A percentile compares a stretch with the other conserved stretches of the same genome.
Evolutionary conservation across 2,113 vertebrate species (phyloP).

Genomic region (Podarcis cretensis): DNA sequence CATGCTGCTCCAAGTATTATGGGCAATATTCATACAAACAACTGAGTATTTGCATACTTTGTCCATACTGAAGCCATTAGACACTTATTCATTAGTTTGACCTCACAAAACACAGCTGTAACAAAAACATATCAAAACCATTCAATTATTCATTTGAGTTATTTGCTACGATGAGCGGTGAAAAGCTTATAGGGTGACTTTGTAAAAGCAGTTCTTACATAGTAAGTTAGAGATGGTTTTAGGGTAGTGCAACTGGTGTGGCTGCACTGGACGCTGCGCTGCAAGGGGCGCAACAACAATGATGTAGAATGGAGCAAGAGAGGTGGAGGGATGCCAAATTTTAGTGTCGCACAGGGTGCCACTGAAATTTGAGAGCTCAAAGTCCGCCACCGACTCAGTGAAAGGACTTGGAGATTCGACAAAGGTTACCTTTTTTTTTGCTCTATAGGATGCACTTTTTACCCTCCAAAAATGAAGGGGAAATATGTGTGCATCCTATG

Average conservation of each 20-base stretch:
- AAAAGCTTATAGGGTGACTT: slow-evolving; percentile 26
- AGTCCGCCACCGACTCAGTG: slow-evolving; percentile 10
- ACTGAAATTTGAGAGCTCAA: too few species aligned
- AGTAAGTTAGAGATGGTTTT: background rate
- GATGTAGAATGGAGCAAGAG: too few species aligned
- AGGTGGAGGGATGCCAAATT: too few species aligned
- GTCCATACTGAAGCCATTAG: slow-evolving; percentile 8
- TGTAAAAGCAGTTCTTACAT: slow-evolving; percentile 48
- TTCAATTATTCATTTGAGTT: background rate
- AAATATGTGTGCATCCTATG: too few species aligned
- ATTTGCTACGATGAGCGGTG: background rate
- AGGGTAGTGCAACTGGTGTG: too few species aligned
- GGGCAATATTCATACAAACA: slow-evolving; percentile 1
- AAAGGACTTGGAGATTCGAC: slow-evolving; percentile 57
- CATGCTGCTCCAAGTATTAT: slow-evolving; percentile 1
- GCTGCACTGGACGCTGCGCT: too few species aligned
- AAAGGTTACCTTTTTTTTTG: slow-evolving; percentile 17
- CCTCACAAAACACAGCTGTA: background rate
- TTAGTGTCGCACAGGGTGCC: too few species aligned
- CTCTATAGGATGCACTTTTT: too few species aligned
- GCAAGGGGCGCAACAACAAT: too few species aligned
- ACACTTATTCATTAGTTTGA: slow-evolving; percentile 31
- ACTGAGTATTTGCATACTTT: accelerated
- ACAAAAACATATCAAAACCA: slow-evolving; percentile 1
- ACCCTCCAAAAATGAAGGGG: too few species aligned